Conservation (phyloP, 2,797 vertebrate genomes). For the Eupleurogrammus muticus region DNA sequence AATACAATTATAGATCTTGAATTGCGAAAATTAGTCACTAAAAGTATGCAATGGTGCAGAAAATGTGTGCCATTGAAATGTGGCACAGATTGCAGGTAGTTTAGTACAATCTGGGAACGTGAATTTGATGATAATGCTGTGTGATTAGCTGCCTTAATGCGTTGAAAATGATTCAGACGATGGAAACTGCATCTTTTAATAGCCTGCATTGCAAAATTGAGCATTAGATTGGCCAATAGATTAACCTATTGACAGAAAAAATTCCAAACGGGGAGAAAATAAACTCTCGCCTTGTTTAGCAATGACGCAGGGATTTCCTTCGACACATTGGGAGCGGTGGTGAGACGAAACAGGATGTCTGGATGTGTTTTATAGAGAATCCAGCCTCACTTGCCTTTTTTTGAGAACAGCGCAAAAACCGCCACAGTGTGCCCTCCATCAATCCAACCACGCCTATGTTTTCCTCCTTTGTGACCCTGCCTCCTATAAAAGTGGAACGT, state of each 20-base stretch:
- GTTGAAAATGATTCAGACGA: conserved; percentile 5
- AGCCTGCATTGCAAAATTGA: not conserved
- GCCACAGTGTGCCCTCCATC: conserved; percentile 27
- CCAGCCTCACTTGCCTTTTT: conserved; percentile 34
- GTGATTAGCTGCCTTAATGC: conserved; percentile 12
- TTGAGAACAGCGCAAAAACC: too few relatives aligned
- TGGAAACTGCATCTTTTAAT: conserved; percentile 1
- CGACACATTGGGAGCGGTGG: conserved; percentile 45
- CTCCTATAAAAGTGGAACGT: conserved; percentile 29
- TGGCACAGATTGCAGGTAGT: conserved; percentile 5
- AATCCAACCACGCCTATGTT: conserved; percentile 9
- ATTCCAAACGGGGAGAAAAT: conserved; percentile 18
- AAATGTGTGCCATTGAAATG: conserved; percentile 2
- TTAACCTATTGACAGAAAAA: conserved; percentile 7
- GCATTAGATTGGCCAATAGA: not conserved
- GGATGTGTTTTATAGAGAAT: conserved; percentile 68
- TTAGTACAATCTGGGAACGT: not conserved
- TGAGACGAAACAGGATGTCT: conserved; percentile 70
- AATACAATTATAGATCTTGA: conserved; percentile 7
- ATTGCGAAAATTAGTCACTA: not conserved
- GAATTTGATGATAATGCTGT: conserved; percentile 11
- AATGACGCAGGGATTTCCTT: conserved; percentile 54
- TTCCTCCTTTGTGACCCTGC: conserved; percentile 22
- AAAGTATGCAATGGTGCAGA: not conserved
- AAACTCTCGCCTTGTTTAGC: conserved; percentile 37